Evolutionary conservation across 2,888 invertebrate genomes (phyloP).

Genomic region (Melipona beecheii): DNA sequence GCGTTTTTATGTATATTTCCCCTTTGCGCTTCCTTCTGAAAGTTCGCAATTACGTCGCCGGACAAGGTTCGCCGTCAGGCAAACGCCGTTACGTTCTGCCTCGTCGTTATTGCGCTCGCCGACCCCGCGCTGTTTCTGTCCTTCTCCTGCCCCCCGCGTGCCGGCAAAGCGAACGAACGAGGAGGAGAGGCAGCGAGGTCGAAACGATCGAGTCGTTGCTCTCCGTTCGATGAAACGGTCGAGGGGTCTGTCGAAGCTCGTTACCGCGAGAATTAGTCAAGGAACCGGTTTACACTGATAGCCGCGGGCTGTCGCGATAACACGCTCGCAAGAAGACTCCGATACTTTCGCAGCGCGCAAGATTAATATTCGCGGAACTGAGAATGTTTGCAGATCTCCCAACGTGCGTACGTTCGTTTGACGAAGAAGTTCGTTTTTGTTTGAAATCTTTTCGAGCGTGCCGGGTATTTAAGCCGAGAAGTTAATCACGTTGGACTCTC

Average conservation of each 20-base stretch:
- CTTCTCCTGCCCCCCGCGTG: background rate
- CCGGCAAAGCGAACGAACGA: background rate
- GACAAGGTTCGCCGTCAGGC: conserved; percentile 1
- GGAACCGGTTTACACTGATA: conserved; percentile 14
- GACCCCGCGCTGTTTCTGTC: too few species aligned
- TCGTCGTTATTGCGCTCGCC: conserved; percentile 24
- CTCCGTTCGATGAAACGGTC: conserved; percentile 1
- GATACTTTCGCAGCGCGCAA: background rate
- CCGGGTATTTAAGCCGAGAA: background rate
- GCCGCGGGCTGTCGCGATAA: background rate
- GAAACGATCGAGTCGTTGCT: conserved; percentile 1
- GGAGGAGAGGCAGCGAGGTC: background rate
- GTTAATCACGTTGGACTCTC: background rate
- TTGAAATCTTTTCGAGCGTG: background rate
- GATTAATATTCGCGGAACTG: background rate
- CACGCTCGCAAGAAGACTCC: background rate
- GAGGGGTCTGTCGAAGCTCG: conserved; percentile 4
- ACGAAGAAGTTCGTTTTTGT: rapidly evolving
- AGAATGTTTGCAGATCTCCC: background rate
- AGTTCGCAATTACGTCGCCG: conserved; percentile 37
- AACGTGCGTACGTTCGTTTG: background rate
- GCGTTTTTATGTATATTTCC: conserved; percentile 33
- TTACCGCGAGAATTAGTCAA: conserved; percentile 22
- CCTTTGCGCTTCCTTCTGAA: conserved; percentile 33
- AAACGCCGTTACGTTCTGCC: conserved; percentile 14